Evolutionary conservation across 2,113 vertebrate genomes (phyloP).

Genomic region (Condylura cristata): DNA sequence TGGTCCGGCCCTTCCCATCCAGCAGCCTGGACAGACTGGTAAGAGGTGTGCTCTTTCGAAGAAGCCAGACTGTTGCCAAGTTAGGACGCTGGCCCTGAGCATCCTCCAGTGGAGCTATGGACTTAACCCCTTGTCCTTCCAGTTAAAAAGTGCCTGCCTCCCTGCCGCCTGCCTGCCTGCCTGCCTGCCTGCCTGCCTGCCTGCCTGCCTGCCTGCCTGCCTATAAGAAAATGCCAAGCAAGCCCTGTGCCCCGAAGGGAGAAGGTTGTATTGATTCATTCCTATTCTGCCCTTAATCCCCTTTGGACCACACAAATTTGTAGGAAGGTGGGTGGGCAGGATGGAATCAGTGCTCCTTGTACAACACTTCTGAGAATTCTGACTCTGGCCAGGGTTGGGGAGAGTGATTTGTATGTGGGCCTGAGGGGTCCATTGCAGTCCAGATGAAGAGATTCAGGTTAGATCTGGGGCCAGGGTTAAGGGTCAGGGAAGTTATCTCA

Average conservation of each 20-base stretch:
- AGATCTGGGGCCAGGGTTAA: not conserved
- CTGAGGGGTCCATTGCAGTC: not conserved
- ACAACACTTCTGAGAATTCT: not conserved
- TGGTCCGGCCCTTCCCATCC: not conserved
- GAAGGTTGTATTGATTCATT: not conserved
- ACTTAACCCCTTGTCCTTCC: slow-evolving; percentile 25
- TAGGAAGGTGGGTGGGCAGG: not conserved
- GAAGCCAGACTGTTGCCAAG: not conserved
- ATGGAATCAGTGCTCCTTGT: not conserved
- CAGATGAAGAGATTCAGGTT: not conserved
- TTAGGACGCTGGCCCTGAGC: not conserved
- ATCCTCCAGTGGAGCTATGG: not conserved
- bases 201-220: not conserved
- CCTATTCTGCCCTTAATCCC: not conserved
- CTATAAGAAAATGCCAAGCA: not conserved
- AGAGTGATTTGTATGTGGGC: not conserved
- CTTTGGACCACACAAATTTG: not conserved
- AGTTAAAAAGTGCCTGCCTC: not conserved
- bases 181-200: no score
- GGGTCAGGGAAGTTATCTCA: not conserved
- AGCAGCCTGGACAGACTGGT: not conserved
- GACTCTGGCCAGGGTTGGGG: not conserved
- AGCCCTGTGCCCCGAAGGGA: not conserved
- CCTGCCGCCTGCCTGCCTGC: no score
- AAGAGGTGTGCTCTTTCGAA: not conserved